Conservation (phyloP, 2,113 vertebrate genomes). For the Brachyistius frenatus region DNA sequence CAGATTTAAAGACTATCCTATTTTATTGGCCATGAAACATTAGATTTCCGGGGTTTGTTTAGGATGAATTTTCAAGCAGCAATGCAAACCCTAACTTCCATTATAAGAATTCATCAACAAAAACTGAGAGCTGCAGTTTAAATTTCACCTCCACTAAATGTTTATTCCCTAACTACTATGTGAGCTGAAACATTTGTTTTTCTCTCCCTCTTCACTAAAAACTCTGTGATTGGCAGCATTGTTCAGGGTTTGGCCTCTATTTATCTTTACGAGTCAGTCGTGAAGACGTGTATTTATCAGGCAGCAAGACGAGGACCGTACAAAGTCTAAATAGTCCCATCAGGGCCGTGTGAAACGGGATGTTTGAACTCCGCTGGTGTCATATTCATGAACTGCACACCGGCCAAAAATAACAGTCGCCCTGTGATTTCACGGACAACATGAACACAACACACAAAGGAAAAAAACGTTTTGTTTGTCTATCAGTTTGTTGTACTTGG, state of each 20-base stretch:
- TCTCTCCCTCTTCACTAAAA: constrained; percentile 1
- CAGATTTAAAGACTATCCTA: constrained; percentile 5
- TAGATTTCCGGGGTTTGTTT: background rate
- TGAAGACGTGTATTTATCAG: constrained; percentile 74
- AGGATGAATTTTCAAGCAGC: background rate
- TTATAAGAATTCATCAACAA: constrained; percentile 14
- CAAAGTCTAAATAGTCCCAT: constrained; percentile 68
- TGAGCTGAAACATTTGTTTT: constrained; percentile 16
- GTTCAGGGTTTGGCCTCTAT: constrained; percentile 64
- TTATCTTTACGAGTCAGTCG: constrained; percentile 65
- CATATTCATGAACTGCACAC: constrained; percentile 63
- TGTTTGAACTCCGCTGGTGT: constrained; percentile 75
- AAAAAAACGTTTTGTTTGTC: constrained; percentile 40
- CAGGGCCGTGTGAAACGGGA: constrained; percentile 76
- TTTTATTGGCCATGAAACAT: background rate
- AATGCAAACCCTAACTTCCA: constrained; percentile 19
- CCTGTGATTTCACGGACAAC: constrained; percentile 57
- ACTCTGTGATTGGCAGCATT: constrained; percentile 53
- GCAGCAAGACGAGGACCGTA: constrained; percentile 39
- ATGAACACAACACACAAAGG: constrained; percentile 52
- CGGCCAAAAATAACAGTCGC: constrained; percentile 72
- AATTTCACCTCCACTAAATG: constrained; percentile 39
- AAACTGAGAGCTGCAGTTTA: constrained; percentile 24
- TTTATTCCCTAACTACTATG: constrained; percentile 37
- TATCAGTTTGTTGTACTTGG: constrained; percentile 66